Conservation (phyloP, 2,888 invertebrate genomes). For the Gnatocerus cornutus region DNA sequence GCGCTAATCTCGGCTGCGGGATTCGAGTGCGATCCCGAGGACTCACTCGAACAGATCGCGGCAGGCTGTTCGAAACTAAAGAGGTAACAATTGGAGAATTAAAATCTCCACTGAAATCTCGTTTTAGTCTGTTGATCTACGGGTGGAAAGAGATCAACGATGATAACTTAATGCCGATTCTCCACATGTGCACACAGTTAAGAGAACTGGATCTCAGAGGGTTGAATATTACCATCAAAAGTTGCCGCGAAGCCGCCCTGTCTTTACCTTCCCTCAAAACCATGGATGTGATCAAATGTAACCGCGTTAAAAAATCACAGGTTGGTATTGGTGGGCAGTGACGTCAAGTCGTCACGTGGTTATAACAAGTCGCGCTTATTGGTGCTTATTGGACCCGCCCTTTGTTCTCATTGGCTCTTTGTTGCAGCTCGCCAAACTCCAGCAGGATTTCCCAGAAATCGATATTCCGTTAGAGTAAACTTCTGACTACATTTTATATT, state of each 20-base stretch:
- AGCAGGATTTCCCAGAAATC: constrained; percentile 57
- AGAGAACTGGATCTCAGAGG: constrained; percentile 59
- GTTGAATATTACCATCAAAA: constrained; percentile 61
- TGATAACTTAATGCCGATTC: constrained; percentile 60
- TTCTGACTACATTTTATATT: constrained; percentile 24
- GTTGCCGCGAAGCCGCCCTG: constrained; percentile 62
- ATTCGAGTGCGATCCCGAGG: constrained; percentile 62
- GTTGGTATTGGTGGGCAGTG: constrained; percentile 49
- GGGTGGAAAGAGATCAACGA: constrained; percentile 64
- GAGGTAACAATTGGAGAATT: constrained; percentile 52
- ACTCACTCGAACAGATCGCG: constrained; percentile 62
- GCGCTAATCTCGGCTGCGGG: constrained; percentile 57
- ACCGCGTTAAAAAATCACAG: constrained; percentile 60
- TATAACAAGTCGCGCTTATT: no score
- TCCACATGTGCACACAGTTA: constrained; percentile 61
- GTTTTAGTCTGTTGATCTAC: constrained; percentile 57
- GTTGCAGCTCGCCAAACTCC: constrained; percentile 55
- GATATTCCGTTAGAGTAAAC: constrained; percentile 50
- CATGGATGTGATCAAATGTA: constrained; percentile 61
- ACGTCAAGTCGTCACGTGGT: neutral
- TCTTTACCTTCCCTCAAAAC: constrained; percentile 59
- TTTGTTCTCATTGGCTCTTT: constrained; percentile 1
- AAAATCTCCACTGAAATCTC: constrained; percentile 29
- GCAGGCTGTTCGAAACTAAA: constrained; percentile 62
- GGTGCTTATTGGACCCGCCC: no score